phyloP scores from a whole-genome alignment of 2,797 vertebrate species.

The Alfaro cultratus region DNA sequence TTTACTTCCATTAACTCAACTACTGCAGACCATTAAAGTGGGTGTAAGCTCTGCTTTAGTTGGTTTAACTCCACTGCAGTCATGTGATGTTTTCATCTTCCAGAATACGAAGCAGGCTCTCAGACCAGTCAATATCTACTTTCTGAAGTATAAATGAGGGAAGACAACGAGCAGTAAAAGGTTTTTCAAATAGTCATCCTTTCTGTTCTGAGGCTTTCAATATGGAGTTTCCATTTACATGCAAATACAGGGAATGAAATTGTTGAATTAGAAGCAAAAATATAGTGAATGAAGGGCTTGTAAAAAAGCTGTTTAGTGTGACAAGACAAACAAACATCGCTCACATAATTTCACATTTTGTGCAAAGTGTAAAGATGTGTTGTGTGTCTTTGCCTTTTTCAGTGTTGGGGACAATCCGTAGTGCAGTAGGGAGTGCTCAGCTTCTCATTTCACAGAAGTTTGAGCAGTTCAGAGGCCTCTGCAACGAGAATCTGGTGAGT shows the following conservation, averaged over 20 bases:
- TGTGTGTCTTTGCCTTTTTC: constrained; percentile 6
- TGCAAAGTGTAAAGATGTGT: not conserved
- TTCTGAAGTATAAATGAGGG: constrained; percentile 71
- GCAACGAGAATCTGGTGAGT: constrained; percentile 98
- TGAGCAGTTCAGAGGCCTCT: constrained; percentile 97
- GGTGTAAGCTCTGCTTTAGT: constrained; percentile 43
- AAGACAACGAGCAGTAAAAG: constrained; percentile 27
- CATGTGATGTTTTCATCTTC: constrained; percentile 44
- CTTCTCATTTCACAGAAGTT: constrained; percentile 98
- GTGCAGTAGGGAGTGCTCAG: constrained; percentile 96
- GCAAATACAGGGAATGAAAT: constrained; percentile 45
- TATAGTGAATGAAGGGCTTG: constrained; percentile 24
- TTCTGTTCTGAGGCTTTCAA: constrained; percentile 37
- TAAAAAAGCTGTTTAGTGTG: constrained; percentile 31
- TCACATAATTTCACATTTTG: constrained; percentile 12
- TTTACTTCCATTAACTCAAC: constrained; percentile 39
- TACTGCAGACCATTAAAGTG: constrained; percentile 45
- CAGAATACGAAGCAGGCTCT: constrained; percentile 55
- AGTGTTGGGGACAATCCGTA: constrained; percentile 98
- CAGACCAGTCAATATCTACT: constrained; percentile 56
- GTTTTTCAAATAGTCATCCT: constrained; percentile 43
- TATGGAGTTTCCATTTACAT: constrained; percentile 60
- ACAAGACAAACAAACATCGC: constrained; percentile 30
- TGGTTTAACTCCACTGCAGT: constrained; percentile 41
- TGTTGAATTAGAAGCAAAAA: constrained; percentile 31